Base-by-base conservation (phyloP, 2,888 invertebrate species). In the Platynereis dumerilii region DNA sequence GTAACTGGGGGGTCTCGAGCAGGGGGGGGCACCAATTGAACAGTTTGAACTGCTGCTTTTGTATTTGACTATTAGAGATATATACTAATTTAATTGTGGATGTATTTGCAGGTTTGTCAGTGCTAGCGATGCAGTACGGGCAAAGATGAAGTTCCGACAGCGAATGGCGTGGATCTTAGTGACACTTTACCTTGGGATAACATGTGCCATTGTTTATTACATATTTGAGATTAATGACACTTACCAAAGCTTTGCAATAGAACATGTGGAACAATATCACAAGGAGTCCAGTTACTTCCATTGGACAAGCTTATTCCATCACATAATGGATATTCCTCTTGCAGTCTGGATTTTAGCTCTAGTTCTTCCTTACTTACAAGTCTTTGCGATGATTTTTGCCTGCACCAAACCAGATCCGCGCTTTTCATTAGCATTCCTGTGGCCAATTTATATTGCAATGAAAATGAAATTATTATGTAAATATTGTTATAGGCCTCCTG, bases 61-160 rank as follows among this genome's bases (percentile, higher is more conserved):
- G n/a, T n/a, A n/a, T n/a, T n/a, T n/a, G n/a, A n/a, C n/a, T n/a
- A n/a, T n/a, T n/a, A n/a, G n/a, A n/a, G n/a, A n/a, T n/a, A n/a
- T n/a, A n/a, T n/a, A n/a, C n/a, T n/a, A n/a, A n/a, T n/a, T n/a
- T n/a, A n/a, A n/a, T n/a, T n/a, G n/a, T n/a, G n/a, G n/a, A n/a
- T n/a, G n/a, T n/a, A n/a, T 7, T 34, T 34, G 5, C 34, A 34
- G 34, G 12, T 34, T 7, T 34, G 34, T 34, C 29, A 22, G n/a
- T 29, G 29, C 2, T 15, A 27, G 17, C 55, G 26, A 20, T 27
- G 26, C 22, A 24, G 39, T 34, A 34, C 34, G 26, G 7, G 15
- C 15, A 57, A 75, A 53, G 29, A 80, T 80, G 80, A 79, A 80
- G 55, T 81, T 81, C 69, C 75, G 81, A 60, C 81, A 80, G 73